Evolutionary conservation across 2,888 invertebrate genomes (phyloP), one percentile per base, ranked within the genome.

Genomic region (Cylindroiulus punctatus): DNA sequence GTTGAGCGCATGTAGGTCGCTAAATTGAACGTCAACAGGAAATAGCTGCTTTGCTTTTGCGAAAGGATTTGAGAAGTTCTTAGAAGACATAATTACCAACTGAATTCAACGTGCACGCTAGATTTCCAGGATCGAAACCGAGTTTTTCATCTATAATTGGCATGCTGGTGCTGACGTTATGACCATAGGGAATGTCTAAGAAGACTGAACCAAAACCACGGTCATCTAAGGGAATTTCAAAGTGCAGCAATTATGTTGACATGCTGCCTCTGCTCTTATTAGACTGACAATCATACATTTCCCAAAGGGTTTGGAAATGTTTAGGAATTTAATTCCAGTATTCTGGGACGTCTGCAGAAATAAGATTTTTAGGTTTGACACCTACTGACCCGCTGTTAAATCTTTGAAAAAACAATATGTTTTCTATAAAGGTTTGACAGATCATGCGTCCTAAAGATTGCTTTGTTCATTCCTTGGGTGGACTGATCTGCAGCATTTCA

Each of bases 71-170:
- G 65, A 40, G 40, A 65, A 65, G 65, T 65, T 65, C 65, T 65
- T 65, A 12, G 65, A 26, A 65, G 26, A 65, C 65, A 65, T 65
- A 65, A 65, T 65, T 65, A 26, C 65, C 65, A 65, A 26, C n/a
- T 57, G n/a, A 57, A 57, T 57, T 22, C 57, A n/a, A 57, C n/a
- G n/a, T 65, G 65, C 26, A 65, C 65, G n/a, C 65, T 65, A 12
- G 12, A 4, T 65, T 65, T 65, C 65, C 12, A 65, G 26, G 65
- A 65, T 65, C 65, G 65, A 26, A 65, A 12, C 65, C 10, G 12
- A 65, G 65, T 26, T 65, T 65, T 65, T 57, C 65, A 65, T 26
- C 65, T 26, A 65, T 65, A 65, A 65, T 65, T 65, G 65, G 65
- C 65, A 65, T 65, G 8, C 26, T 65, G 22, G 22, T n/a, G 22